Evolutionary conservation across 2,888 invertebrate species (phyloP).

Genomic region (Malachius bipustulatus): DNA sequence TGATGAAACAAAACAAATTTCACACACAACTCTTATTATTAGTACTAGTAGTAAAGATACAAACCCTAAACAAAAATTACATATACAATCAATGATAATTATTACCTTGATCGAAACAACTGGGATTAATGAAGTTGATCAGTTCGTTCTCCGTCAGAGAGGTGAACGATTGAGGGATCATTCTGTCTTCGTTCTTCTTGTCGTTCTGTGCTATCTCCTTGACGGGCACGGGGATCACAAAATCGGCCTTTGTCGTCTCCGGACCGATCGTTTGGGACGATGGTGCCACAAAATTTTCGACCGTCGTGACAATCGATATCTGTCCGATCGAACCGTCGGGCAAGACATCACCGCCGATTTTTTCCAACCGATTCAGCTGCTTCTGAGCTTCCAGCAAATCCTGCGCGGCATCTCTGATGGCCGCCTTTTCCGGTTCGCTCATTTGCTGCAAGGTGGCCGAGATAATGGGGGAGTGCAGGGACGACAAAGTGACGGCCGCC

Average conservation of each 20-base stretch:
- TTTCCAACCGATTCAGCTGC: conserved; percentile 40
- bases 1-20: too few relatives aligned
- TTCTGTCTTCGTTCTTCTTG: conserved; percentile 38
- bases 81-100: conserved; percentile 11
- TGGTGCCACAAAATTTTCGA: conserved; percentile 13
- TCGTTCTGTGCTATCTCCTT: conserved; percentile 27
- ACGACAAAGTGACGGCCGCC: conserved; percentile 9
- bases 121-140: conserved; percentile 79
- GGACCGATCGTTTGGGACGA: conserved; percentile 12
- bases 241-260: conserved; percentile 19
- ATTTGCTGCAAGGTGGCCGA: conserved; percentile 32
- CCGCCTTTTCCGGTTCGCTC: conserved; percentile 56
- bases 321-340: conserved; percentile 15
- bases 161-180: conserved; percentile 61
- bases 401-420: conserved; percentile 62
- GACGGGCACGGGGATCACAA: conserved; percentile 25
- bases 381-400: conserved; percentile 56
- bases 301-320: conserved; percentile 18
- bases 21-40: conserved; percentile 6
- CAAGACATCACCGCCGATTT: conserved; percentile 13
- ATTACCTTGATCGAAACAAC: conserved; percentile 74
- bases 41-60: not conserved
- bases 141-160: conserved; percentile 81
- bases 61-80: too few relatives aligned
- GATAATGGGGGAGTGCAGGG: conserved; percentile 20